A percentile compares a stretch with the other conserved stretches of the same genome.
phyloP scores from a whole-genome alignment of 2,797 vertebrate genomes.

The Peromyscus eremicus region DNA sequence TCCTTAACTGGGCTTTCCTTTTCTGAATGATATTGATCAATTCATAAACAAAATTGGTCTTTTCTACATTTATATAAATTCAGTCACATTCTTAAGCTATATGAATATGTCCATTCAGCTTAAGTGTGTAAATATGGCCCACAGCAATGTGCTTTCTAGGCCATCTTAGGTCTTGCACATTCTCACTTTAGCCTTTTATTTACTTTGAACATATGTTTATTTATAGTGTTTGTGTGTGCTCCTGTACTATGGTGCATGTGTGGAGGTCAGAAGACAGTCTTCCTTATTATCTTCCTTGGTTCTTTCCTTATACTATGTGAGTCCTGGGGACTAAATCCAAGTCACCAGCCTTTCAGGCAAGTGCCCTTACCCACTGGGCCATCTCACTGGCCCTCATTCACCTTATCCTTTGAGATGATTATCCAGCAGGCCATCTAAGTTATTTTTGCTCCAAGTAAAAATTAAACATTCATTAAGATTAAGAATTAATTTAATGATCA shows the following conservation, averaged over 20 bases:
- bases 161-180: neutral
- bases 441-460: neutral
- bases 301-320: neutral
- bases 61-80: neutral
- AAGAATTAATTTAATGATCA: neutral
- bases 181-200: neutral
- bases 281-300: neutral
- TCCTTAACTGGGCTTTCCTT: conserved; percentile 32
- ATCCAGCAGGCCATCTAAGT: neutral
- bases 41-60: neutral
- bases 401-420: neutral
- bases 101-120: neutral
- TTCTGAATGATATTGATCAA: neutral
- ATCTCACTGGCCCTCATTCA: neutral
- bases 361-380: neutral
- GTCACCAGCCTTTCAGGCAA: neutral
- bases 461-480: neutral
- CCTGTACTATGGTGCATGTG: neutral
- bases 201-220: neutral
- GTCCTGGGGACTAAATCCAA: neutral
- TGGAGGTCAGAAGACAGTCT: neutral
- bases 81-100: conserved; percentile 7
- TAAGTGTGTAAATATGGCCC: neutral
- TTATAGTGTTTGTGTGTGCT: neutral
- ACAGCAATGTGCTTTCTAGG: neutral